Percentiles rank a stretch among this genome's conserved stretches.
phyloP scores from a whole-genome alignment of 2,113 vertebrate species.

The Charadrius vociferus region DNA sequence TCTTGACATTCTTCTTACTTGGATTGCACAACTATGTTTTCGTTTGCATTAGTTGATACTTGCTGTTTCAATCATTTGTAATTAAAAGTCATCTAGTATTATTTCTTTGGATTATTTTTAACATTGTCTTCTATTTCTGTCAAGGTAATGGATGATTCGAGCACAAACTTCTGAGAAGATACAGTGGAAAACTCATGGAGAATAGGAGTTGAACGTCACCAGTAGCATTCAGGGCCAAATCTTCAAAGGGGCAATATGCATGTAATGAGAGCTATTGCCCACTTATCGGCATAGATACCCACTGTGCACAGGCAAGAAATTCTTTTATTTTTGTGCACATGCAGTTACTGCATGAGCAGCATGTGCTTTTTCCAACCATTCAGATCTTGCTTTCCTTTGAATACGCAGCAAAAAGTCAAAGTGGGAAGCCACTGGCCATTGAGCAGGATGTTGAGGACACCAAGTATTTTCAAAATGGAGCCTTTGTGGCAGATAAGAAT shows the following conservation, averaged over 20 bases:
- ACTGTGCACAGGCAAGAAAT: background rate
- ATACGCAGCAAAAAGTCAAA: background rate
- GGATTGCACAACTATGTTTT: conserved; percentile 23
- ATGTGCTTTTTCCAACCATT: background rate
- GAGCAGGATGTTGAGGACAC: background rate
- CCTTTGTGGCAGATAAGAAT: background rate
- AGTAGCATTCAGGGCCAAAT: background rate
- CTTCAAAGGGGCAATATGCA: background rate
- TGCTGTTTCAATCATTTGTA: conserved; percentile 30
- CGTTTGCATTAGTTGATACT: conserved; percentile 19
- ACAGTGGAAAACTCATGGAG: background rate
- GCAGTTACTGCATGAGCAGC: background rate
- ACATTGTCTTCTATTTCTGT: conserved; percentile 19
- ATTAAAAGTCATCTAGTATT: conserved; percentile 4
- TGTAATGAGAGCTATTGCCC: background rate
- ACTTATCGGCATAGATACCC: background rate
- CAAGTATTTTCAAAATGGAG: background rate
- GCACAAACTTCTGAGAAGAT: background rate
- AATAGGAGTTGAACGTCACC: background rate
- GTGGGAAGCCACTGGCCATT: background rate
- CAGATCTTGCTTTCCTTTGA: background rate
- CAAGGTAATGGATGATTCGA: conserved; percentile 8
- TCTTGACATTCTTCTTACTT: conserved; percentile 44
- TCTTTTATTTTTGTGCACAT: background rate
- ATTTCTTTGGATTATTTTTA: conserved; percentile 11